Conservation (phyloP, 1,140 invertebrate species). For the Drosophila repletoides region DNA sequence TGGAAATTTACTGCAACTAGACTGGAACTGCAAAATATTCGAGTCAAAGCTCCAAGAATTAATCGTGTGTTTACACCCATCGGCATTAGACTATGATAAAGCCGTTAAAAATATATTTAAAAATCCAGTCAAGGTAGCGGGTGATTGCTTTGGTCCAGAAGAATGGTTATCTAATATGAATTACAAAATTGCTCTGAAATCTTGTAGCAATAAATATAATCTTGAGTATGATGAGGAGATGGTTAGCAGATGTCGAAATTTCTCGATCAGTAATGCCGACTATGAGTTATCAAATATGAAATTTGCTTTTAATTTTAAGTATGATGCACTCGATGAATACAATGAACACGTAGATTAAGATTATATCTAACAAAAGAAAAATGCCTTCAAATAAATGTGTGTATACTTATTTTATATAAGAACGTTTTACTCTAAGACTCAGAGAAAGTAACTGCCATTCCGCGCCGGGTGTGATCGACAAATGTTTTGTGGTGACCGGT, state of each 20-base stretch:
- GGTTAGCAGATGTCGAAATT: conserved; percentile 1
- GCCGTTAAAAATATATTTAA: background rate
- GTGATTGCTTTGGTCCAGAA: background rate
- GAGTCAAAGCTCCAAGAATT: background rate
- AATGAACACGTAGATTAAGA: background rate
- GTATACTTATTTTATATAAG: too few relatives aligned
- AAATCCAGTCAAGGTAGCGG: background rate
- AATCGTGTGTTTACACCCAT: background rate
- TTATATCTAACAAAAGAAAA: too few relatives aligned
- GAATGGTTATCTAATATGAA: conserved; percentile 1
- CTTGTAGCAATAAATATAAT: background rate
- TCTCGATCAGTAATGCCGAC: background rate
- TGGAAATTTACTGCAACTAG: background rate
- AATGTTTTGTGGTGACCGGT: background rate
- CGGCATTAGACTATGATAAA: too few relatives aligned
- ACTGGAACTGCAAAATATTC: conserved; percentile 1
- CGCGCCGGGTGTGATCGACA: too few relatives aligned
- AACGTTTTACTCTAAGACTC: too few relatives aligned
- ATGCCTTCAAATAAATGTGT: too few relatives aligned
- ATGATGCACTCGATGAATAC: background rate
- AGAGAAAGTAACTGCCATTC: too few relatives aligned
- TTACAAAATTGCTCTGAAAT: conserved; percentile 8
- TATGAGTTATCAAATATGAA: background rate
- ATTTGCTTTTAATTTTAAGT: conserved; percentile 18
- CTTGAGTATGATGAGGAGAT: conserved; percentile 3